Percentiles rank a stretch among this genome's conserved stretches.
phyloP scores from a whole-genome alignment of 2,113 vertebrate genomes.

The Andinoacara biseriatus region DNA sequence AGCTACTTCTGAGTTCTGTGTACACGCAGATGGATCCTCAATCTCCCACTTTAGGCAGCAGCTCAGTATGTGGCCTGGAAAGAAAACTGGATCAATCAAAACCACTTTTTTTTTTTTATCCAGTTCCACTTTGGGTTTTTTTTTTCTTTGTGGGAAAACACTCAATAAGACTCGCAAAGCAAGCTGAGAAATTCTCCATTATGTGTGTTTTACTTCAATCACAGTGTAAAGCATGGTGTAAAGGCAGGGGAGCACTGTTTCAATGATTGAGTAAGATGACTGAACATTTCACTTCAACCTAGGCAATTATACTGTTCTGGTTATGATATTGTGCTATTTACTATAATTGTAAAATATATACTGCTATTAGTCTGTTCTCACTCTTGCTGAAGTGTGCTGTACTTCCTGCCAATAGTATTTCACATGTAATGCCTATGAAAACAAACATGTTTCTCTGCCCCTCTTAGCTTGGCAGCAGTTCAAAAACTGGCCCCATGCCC shows the following conservation, averaged over 20 bases:
- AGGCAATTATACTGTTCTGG: conserved; percentile 36
- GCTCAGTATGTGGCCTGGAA: conserved; percentile 18
- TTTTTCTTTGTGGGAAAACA: conserved; percentile 23
- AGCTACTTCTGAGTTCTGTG: conserved; percentile 56
- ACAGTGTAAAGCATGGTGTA: background rate
- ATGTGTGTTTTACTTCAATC: conserved; percentile 31
- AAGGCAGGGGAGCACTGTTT: conserved; percentile 27
- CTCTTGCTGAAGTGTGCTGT: background rate
- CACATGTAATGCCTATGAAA: conserved; percentile 54
- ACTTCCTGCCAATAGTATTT: conserved; percentile 46
- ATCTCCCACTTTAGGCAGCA: conserved; percentile 28
- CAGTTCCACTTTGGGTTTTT: conserved; percentile 12
- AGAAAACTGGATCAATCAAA: conserved; percentile 32
- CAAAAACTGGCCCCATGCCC: conserved; percentile 49
- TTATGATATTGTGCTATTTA: conserved; percentile 49
- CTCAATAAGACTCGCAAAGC: conserved; percentile 31
- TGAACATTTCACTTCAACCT: conserved; percentile 24
- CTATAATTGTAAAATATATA: conserved; percentile 21
- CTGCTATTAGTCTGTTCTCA: conserved; percentile 15
- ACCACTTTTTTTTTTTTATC: conserved; percentile 23
- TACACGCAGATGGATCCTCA: conserved; percentile 35
- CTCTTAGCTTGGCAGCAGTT: conserved; percentile 53
- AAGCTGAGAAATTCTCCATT: conserved; percentile 30
- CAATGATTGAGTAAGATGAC: conserved; percentile 26
- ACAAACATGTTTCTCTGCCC: conserved; percentile 49